Evolutionary conservation across 92 coral and sea anemone species (phyloP).

Genomic region (Virgularia gustaviana): DNA sequence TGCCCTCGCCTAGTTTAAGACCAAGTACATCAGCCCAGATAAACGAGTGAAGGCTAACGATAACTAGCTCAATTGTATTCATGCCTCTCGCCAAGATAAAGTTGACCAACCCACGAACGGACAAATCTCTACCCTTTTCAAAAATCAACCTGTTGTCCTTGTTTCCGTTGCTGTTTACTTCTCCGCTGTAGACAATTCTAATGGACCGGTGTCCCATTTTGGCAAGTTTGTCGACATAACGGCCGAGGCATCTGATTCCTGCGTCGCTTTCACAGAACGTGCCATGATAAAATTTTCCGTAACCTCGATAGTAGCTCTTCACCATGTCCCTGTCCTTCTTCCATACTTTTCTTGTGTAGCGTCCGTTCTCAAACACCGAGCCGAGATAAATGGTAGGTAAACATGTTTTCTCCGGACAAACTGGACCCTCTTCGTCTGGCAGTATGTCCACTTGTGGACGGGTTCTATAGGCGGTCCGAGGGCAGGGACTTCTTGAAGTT

Average conservation of each 20-base stretch:
- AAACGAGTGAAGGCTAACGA: constrained; percentile 21
- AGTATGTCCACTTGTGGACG: constrained; percentile 13
- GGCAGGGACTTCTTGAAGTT: background rate
- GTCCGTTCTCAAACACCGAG: constrained; percentile 9
- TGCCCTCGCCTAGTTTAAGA: constrained; percentile 5
- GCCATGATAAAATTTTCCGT: constrained; percentile 17
- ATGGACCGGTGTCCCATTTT: constrained; percentile 3
- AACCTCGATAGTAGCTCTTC: constrained; percentile 5
- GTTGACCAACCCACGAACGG: constrained; percentile 30
- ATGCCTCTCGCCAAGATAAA: constrained; percentile 28
- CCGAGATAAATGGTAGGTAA: constrained; percentile 28
- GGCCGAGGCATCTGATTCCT: constrained; percentile 4
- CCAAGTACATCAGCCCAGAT: constrained; percentile 37
- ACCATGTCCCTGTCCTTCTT: constrained; percentile 33
- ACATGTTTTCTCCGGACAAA: constrained; percentile 20
- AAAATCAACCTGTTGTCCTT: constrained; percentile 22
- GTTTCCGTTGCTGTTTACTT: constrained; percentile 24
- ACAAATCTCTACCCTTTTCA: constrained; percentile 31
- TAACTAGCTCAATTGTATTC: constrained; percentile 22
- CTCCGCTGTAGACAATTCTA: constrained; percentile 28
- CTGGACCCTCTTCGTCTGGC: constrained; percentile 35
- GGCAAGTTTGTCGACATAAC: constrained; percentile 5
- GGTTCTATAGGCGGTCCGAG: background rate
- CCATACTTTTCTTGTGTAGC: constrained; percentile 30
- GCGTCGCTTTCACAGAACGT: constrained; percentile 17